Percentiles rank a stretch among this genome's conserved stretches.
Conservation (phyloP, 2,113 vertebrate genomes). For the Salvelinus namaycush region DNA sequence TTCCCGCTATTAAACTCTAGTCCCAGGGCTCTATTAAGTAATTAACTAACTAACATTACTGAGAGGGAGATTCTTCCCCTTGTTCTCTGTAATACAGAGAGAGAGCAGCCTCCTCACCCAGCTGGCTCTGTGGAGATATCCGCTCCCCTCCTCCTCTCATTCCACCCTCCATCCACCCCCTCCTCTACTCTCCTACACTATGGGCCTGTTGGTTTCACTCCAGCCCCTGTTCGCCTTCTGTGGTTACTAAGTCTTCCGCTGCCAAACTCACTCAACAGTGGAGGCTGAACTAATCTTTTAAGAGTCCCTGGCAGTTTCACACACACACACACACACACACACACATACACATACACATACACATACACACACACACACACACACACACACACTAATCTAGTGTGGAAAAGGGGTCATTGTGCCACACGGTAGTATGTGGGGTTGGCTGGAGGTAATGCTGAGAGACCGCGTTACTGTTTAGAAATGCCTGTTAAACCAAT, state of each 20-base stretch:
- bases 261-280: constrained; percentile 43
- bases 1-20: neutral
- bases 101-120: constrained; percentile 43
- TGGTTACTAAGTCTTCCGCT: constrained; percentile 47
- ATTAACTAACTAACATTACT: too few relatives aligned
- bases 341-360: constrained; percentile 9
- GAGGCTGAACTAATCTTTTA: constrained; percentile 42
- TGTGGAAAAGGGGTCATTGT: constrained; percentile 63
- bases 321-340: constrained; percentile 8
- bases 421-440: constrained; percentile 18
- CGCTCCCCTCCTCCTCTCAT: neutral
- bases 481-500: neutral
- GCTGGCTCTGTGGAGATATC: constrained; percentile 43
- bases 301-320: constrained; percentile 25
- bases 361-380: constrained; percentile 13
- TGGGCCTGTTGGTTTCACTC: constrained; percentile 28
- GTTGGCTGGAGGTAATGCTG: constrained; percentile 16
- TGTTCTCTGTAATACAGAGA: constrained; percentile 1
- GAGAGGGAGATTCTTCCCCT: neutral
- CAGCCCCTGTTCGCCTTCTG: constrained; percentile 43
- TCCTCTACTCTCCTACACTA: constrained; percentile 22
- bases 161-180: constrained; percentile 24
- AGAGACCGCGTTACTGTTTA: constrained; percentile 27
- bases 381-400: constrained; percentile 3
- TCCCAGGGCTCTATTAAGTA: neutral